Percentiles rank a stretch among this genome's conserved stretches.
Evolutionary conservation across 92 coral and sea anemone species (phyloP).

Genomic region (Desmophyllum pertusum): DNA sequence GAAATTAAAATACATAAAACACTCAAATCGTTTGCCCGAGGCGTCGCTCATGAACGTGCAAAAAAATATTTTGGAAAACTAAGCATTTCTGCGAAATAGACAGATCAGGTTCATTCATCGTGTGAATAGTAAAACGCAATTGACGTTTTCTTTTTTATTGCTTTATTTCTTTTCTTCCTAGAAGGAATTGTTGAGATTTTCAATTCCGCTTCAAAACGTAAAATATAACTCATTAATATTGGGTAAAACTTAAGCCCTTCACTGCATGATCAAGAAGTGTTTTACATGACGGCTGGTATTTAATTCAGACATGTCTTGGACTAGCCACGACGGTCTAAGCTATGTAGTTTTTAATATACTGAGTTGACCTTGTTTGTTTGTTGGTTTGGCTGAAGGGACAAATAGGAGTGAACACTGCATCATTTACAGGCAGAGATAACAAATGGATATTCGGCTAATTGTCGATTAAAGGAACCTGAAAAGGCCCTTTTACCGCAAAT

Average conservation of each 20-base stretch:
- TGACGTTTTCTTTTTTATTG: not conserved
- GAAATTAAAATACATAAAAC: conserved; percentile 52
- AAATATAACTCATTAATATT: not conserved
- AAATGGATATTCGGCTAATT: too few relatives aligned
- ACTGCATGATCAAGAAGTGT: not conserved
- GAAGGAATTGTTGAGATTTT: not conserved
- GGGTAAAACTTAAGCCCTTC: not conserved
- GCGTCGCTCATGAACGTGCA: too few relatives aligned
- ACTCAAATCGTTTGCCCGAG: too few relatives aligned
- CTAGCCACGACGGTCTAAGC: not conserved
- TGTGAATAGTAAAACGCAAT: too few relatives aligned
- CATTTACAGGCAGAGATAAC: not conserved
- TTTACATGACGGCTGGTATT: too few relatives aligned
- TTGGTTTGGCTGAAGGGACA: too few relatives aligned
- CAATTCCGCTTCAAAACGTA: not conserved
- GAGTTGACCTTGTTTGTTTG: too few relatives aligned
- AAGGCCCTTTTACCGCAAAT: too few relatives aligned
- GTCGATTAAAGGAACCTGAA: not conserved
- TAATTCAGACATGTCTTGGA: not conserved
- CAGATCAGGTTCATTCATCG: too few relatives aligned
- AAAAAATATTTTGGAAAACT: too few relatives aligned
- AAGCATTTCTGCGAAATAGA: too few relatives aligned
- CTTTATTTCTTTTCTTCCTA: not conserved
- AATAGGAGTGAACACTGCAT: not conserved
- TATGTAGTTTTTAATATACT: too few relatives aligned